A percentile compares a stretch with the other conserved stretches of the same genome.
Evolutionary conservation across 2,797 vertebrate species (phyloP).

Genomic region (Xiphophorus birchmanni): DNA sequence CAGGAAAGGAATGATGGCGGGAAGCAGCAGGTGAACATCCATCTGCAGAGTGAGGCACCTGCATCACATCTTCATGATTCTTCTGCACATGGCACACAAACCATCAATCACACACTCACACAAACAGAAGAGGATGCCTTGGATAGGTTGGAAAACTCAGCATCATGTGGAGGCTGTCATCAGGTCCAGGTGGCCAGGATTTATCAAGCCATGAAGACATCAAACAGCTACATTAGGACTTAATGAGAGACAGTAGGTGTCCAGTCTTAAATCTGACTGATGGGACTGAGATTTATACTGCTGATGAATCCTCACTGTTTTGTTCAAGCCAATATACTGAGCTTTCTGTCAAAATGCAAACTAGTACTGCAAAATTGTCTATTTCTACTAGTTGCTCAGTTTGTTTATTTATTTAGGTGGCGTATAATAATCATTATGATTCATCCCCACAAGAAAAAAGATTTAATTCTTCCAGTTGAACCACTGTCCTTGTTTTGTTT

Average conservation of each 20-base stretch:
- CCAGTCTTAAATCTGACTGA: constrained; percentile 8
- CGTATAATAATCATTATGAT: too few relatives aligned
- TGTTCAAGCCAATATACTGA: not conserved
- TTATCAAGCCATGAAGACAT: constrained; percentile 8
- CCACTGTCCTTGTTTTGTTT: not conserved
- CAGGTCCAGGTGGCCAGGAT: constrained; percentile 17
- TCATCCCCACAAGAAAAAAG: not conserved
- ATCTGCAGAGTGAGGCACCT: constrained; percentile 47
- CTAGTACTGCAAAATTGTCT: not conserved
- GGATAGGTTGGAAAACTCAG: constrained; percentile 5
- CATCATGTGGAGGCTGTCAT: constrained; percentile 3
- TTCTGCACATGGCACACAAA: constrained; percentile 25
- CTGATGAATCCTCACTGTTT: not conserved
- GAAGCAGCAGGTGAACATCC: constrained; percentile 43
- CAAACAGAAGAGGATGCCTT: not conserved
- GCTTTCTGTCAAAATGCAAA: not conserved
- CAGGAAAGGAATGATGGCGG: constrained; percentile 50
- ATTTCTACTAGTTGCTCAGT: not conserved
- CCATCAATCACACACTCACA: not conserved
- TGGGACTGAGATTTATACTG: not conserved
- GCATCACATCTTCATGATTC: constrained; percentile 56
- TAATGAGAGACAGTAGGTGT: constrained; percentile 3
- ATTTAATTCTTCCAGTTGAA: not conserved
- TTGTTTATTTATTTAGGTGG: not conserved
- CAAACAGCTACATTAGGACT: constrained; percentile 16